phyloP scores from a whole-genome alignment of 35 echinoderm and acorn worm genomes.

The Heliocidaris tuberculata region DNA sequence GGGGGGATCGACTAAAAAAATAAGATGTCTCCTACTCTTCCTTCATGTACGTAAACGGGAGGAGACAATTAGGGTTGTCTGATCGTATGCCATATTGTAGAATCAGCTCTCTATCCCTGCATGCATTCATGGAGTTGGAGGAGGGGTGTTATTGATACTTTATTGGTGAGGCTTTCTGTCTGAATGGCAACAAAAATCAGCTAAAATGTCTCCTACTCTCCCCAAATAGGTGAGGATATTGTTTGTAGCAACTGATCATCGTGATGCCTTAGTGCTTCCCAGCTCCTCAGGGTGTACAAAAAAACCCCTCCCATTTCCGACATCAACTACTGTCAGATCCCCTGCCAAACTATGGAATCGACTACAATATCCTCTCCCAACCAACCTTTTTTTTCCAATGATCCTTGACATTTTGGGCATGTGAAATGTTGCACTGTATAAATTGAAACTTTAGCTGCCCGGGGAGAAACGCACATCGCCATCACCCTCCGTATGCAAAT shows the following conservation, averaged over 20 bases:
- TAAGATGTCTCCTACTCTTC: too few relatives aligned
- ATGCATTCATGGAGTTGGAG: too few relatives aligned
- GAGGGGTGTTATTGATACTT: too few relatives aligned
- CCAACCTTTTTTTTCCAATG: neutral
- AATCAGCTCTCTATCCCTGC: too few relatives aligned
- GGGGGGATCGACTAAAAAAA: too few relatives aligned
- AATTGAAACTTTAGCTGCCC: neutral
- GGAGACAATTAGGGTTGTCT: too few relatives aligned
- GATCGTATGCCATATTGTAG: too few relatives aligned
- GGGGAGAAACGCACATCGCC: neutral
- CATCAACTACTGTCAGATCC: neutral
- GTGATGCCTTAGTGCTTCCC: neutral
- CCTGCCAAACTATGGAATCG: neutral
- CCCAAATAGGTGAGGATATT: neutral
- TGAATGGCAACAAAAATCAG: neutral
- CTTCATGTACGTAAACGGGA: too few relatives aligned
- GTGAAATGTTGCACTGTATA: conserved; percentile 6
- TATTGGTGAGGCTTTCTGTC: neutral
- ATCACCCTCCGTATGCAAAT: neutral
- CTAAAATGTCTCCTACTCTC: neutral
- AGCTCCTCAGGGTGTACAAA: neutral
- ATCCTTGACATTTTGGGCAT: conserved; percentile 4
- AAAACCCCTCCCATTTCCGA: neutral
- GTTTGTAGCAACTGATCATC: neutral
- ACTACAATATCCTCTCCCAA: neutral